Percentiles rank a stretch among this genome's conserved stretches.
Evolutionary conservation across 2,888 invertebrate species (phyloP).

Genomic region (Thysanoteuthis rhombus): DNA sequence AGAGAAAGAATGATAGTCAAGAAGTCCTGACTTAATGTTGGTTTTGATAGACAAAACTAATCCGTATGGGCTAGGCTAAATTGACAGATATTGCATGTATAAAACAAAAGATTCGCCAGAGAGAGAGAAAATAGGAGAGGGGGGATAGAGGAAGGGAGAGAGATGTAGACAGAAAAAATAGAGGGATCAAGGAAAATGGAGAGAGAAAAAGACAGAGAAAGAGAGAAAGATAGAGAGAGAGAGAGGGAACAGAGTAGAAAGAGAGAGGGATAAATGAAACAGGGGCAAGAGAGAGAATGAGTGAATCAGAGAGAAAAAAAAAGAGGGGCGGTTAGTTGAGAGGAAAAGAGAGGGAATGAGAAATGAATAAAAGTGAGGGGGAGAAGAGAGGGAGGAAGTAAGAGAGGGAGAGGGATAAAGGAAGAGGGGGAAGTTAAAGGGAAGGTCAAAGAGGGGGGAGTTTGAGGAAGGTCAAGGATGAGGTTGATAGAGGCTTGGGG

Average conservation of each 20-base stretch:
- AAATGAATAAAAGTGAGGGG: accelerated
- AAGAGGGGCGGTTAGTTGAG: neutral
- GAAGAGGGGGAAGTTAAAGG: too few relatives aligned
- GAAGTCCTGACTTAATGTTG: neutral
- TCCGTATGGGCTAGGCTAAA: neutral
- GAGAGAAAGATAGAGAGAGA: neutral
- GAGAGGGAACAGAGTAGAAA: neutral
- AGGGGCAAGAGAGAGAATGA: neutral
- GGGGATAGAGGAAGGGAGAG: neutral
- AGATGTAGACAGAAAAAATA: neutral
- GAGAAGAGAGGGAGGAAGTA: neutral
- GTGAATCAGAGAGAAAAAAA: neutral
- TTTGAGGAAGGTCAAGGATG: too few relatives aligned
- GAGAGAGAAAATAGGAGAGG: too few relatives aligned
- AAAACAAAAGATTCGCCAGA: too few relatives aligned
- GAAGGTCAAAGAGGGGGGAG: too few relatives aligned
- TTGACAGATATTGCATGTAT: neutral
- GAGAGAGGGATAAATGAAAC: neutral
- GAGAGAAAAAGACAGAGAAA: neutral
- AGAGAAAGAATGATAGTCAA: neutral
- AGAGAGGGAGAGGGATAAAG: neutral
- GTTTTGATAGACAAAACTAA: neutral
- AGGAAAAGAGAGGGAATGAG: neutral
- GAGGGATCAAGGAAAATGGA: neutral
- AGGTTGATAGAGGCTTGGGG: too few relatives aligned